These are phyloP conservation scores for Julus scandinavius DNA, from an alignment of 2,888 invertebrate genomes.

Conservation along the genomic window DNA sequence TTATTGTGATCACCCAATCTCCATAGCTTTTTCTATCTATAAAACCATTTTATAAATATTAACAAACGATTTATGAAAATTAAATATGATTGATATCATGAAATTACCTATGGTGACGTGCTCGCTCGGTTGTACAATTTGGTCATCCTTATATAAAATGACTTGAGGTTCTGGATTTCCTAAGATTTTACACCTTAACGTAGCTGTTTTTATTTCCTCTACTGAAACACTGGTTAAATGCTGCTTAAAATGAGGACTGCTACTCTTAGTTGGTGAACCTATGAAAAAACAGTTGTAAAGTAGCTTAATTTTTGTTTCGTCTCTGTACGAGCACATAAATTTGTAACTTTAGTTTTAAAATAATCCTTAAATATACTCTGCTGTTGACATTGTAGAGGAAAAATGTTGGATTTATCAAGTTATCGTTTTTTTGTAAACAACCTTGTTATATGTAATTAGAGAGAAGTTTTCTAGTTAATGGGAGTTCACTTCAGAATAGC, in stretches of 20 bases:
- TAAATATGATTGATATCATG: conserved; percentile 46
- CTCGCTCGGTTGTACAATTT: conserved; percentile 59
- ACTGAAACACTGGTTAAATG: conserved; percentile 64
- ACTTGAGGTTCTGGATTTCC: conserved; percentile 69
- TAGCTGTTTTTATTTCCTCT: conserved; percentile 65
- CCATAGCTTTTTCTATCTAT: conserved; percentile 60
- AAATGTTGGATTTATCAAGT: too few relatives aligned
- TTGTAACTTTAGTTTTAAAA: too few relatives aligned
- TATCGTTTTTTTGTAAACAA: too few relatives aligned
- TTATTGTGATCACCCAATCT: conserved; percentile 57
- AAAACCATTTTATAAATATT: conserved; percentile 20
- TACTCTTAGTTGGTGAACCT: conserved; percentile 58
- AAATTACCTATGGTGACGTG: conserved; percentile 58
- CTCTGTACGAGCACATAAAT: too few relatives aligned
- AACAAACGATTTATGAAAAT: conserved; percentile 39
- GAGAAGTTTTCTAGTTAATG: too few relatives aligned
- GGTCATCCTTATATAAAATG: conserved; percentile 67
- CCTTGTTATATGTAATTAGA: too few relatives aligned
- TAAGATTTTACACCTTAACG: conserved; percentile 65
- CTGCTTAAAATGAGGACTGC: conserved; percentile 59
- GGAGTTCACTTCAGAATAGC: too few relatives aligned
- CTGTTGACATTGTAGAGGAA: too few relatives aligned
- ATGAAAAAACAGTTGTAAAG: too few relatives aligned
- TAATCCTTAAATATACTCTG: too few relatives aligned
- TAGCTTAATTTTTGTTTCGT: too few relatives aligned